Conservation (phyloP, 23 tunicate genomes). For the Ascidia mentula region DNA sequence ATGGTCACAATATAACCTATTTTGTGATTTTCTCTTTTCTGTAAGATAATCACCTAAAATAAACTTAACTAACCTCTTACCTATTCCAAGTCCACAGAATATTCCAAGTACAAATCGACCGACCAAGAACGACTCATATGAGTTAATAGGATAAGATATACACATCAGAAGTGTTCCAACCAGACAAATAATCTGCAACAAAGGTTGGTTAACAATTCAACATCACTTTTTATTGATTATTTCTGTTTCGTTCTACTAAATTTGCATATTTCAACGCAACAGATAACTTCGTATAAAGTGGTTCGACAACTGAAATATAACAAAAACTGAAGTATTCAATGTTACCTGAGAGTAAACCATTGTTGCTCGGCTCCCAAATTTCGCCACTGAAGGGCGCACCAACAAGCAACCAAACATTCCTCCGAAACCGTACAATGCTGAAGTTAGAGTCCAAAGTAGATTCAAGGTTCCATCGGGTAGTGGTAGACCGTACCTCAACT, state of each 20-base stretch:
- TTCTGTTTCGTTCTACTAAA: too few species aligned
- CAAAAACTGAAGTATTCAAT: too few species aligned
- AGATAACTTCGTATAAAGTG: too few species aligned
- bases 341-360: constrained; percentile 6
- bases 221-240: too few species aligned
- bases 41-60: too few species aligned
- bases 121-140: constrained; percentile 12
- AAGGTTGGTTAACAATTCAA: too few species aligned
- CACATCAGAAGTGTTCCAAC: constrained; percentile 7
- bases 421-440: constrained; percentile 5
- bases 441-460: constrained; percentile 7
- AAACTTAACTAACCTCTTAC: too few species aligned
- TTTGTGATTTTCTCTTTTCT: too few species aligned
- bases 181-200: background rate
- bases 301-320: too few species aligned
- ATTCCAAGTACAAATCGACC: constrained; percentile 14
- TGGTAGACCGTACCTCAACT: background rate
- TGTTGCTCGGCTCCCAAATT: background rate
- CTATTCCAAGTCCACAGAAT: constrained; percentile 7
- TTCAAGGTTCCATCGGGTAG: background rate
- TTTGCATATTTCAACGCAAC: too few species aligned
- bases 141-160: background rate
- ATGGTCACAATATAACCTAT: too few species aligned
- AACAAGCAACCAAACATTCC: constrained; percentile 16
- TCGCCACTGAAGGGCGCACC: background rate